A percentile compares a stretch with the other conserved stretches of the same genome.
These are phyloP conservation scores for Myotis lucifugus DNA, from an alignment of 2,113 vertebrate genomes.

Conservation along the genomic window DNA sequence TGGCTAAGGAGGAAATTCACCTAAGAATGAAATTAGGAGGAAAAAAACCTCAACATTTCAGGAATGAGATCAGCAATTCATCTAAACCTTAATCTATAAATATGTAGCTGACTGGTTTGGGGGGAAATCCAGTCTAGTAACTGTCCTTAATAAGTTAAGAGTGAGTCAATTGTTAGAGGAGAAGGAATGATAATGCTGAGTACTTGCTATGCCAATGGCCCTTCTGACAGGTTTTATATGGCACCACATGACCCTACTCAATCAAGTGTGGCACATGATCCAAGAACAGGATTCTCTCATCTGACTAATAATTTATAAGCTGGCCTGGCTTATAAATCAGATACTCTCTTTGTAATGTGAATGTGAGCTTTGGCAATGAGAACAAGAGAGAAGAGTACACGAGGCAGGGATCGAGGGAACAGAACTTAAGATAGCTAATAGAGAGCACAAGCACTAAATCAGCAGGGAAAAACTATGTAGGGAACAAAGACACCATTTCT, in stretches of 20 bases:
- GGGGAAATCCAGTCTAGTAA: conserved; percentile 34
- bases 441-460: neutral
- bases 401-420: neutral
- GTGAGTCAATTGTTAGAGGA: conserved; percentile 27
- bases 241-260: neutral
- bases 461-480: neutral
- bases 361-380: neutral
- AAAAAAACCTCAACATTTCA: neutral
- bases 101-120: neutral
- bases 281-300: conserved; percentile 34
- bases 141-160: conserved; percentile 53
- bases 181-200: neutral
- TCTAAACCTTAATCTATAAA: conserved; percentile 47
- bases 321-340: conserved; percentile 39
- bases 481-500: neutral
- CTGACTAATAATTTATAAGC: neutral
- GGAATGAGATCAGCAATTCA: conserved; percentile 22
- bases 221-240: conserved; percentile 16
- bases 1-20: conserved; percentile 59
- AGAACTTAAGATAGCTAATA: neutral
- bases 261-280: conserved; percentile 3
- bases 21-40: conserved; percentile 48
- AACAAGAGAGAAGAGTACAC: neutral
- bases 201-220: neutral
- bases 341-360: conserved; percentile 21